A percentile compares a stretch with the other conserved stretches of the same genome.
Conservation (phyloP, 2,888 invertebrate genomes). For the Mesodorylaimus sp. region DNA sequence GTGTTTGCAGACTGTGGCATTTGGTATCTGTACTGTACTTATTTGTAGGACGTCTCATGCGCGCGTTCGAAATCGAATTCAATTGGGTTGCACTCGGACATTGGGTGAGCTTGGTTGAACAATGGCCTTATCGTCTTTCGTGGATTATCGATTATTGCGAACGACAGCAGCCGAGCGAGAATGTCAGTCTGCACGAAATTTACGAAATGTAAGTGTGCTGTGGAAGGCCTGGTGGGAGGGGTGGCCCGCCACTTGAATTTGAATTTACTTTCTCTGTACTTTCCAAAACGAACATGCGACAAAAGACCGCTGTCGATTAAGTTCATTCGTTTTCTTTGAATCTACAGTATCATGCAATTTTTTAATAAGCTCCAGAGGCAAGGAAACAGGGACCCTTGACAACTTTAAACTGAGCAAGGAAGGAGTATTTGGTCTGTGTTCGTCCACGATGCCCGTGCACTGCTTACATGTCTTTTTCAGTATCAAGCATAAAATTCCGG, state of each 20-base stretch:
- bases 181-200: constrained; percentile 62
- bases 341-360: too few species aligned
- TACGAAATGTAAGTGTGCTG: constrained; percentile 78
- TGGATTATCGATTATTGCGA: constrained; percentile 92
- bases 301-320: too few species aligned
- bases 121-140: constrained; percentile 92
- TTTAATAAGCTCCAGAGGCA: too few species aligned
- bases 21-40: background rate
- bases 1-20: background rate
- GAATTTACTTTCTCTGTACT: too few species aligned
- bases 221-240: too few species aligned
- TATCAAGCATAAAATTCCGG: constrained; percentile 51
- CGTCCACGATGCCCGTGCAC: too few species aligned
- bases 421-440: too few species aligned
- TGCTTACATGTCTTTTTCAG: constrained; percentile 16
- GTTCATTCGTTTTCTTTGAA: too few species aligned
- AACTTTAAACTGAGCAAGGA: too few species aligned
- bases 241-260: too few species aligned
- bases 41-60: constrained; percentile 61
- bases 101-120: constrained; percentile 95
- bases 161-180: constrained; percentile 62
- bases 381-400: too few species aligned
- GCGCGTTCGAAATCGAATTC: constrained; percentile 96
- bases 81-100: constrained; percentile 94
- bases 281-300: too few species aligned